A percentile compares a stretch with the other conserved stretches of the same genome.
These are phyloP conservation scores for Pogonomyrmex barbatus DNA, from an alignment of 1,140 invertebrate genomes.

Conservation along the genomic window DNA sequence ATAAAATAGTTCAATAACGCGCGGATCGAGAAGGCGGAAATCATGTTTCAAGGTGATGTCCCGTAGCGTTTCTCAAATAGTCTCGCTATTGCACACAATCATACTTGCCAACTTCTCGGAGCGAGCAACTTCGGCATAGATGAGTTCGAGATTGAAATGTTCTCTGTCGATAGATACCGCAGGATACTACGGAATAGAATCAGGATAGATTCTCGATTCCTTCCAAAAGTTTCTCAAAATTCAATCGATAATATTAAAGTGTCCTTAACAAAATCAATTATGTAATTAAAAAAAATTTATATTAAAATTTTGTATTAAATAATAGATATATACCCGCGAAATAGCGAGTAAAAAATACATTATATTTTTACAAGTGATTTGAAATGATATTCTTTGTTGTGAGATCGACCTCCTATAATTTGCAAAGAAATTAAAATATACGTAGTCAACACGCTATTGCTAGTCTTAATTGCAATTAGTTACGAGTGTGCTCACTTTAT, in stretches of 20 bases:
- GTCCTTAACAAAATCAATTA: neutral
- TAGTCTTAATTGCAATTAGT: constrained; percentile 69
- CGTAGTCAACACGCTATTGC: constrained; percentile 50
- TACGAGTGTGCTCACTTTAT: constrained; percentile 70
- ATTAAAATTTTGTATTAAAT: neutral
- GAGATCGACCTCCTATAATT: constrained; percentile 33
- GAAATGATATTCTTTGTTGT: constrained; percentile 13
- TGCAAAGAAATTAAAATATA: constrained; percentile 69
- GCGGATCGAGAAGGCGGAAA: constrained; percentile 53
- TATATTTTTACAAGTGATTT: constrained; percentile 10
- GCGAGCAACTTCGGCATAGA: constrained; percentile 52
- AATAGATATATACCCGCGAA: neutral
- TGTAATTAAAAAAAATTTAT: neutral
- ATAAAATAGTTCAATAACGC: constrained; percentile 49
- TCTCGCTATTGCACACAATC: constrained; percentile 60
- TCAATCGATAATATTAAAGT: constrained; percentile 2
- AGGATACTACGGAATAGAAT: constrained; percentile 38
- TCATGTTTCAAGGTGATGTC: constrained; percentile 39
- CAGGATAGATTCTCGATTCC: constrained; percentile 22
- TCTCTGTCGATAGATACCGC: constrained; percentile 51
- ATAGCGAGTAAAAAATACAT: neutral
- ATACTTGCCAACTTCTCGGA: constrained; percentile 56
- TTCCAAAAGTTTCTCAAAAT: constrained; percentile 44
- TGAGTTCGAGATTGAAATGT: constrained; percentile 65
- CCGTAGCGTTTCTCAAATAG: constrained; percentile 44